Base-by-base conservation (phyloP, 2,888 invertebrate species). In the Phymatocera aterrima region DNA sequence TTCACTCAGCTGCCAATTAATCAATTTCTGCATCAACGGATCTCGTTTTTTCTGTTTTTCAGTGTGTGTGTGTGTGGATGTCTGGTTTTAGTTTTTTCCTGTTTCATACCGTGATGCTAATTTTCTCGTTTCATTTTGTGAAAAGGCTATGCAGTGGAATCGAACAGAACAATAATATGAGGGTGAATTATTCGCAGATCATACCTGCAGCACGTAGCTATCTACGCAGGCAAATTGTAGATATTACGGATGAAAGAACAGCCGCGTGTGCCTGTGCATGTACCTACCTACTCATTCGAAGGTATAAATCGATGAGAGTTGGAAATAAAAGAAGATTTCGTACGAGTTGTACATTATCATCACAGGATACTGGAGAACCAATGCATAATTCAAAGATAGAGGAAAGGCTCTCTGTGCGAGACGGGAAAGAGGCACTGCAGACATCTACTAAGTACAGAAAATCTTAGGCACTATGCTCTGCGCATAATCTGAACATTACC, bases 351-450 rank as follows among this genome's bases (percentile, higher is more conserved):
- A 64, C 37, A 34, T 61, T 34, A 34, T 21, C 21, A 6, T 34
- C 61, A 64, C 61, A 18, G 61, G 34, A 64, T 64, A 37, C n/a
- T 37, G 3, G 37, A n/a, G 21, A 37, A 64, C 12, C 61, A 37
- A 64, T 64, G n/a, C 61, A 64, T 64, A 18, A 64, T 64, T 64
- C 61, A n/a, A n/a, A n/a, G n/a, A 64, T 64, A 64, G 51, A 51
- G 15, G 15, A 37, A 37, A 64, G 18, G 18, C 18, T 37, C 34
- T 37, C 34, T n/a, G 37, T 64, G n/a, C 37, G 37, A 18, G n/a
- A 64, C 37, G 28, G 4, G 21, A 57, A 15, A n/a, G n/a, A n/a
- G n/a, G n/a, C n/a, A n/a, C n/a, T n/a, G n/a, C 12, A 10, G 12
- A 57, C 15, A 57, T 24, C 10, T 57, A 57, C 2, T 21, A 57